Base-by-base conservation (phyloP, 37 sponge, comb jelly and placozoan species). In the Petrosia ficiformis region DNA sequence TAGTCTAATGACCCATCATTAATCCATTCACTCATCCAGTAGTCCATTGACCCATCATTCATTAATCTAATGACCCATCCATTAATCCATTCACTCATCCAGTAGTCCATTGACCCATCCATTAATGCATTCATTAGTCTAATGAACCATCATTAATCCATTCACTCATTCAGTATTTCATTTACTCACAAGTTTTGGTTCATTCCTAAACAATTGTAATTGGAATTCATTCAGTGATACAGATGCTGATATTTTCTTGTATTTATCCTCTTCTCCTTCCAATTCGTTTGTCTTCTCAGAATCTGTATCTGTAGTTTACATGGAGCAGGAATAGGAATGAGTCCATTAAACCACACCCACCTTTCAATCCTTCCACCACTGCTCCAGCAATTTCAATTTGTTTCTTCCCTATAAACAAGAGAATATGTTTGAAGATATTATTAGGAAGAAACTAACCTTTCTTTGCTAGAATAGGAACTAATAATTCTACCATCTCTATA, bases 191-290 rank as follows among this genome's bases (percentile, higher is more conserved):
- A 79, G 68, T 42, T 42, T 14, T 16, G 86, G 86, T 39, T 85
- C 86, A 10, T 70, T 68, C 19, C 54, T 74, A 57, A 79, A 85
- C 34, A 85, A 44, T 39, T 78, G 72, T 8, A 85, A 10, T 43
- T 78, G 57, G 54, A 85, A 85, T 44, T 67, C 16, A 37, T 57
- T 38, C 41, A 85, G 69, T 11, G 59, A 44, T 33, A 73, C 65
- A 19, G 58, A 30, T 28, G 79, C 61, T 40, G 34, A 30, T 11
- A 79, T 30, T 30, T 42, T 66, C 22, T 61, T 67, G 22, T 33
- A 77, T 2, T 16, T 38, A 14, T 65, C 67, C 21, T 3, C 60
- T 61, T 24, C 5, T 29, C n/a, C 63, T 29, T 61, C 63, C 63
- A n/a, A n/a, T n/a, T n/a, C n/a, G n/a, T n/a, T n/a, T n/a, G n/a